Conservation (phyloP, 2,113 vertebrate species). For the Pholis gunnellus region DNA sequence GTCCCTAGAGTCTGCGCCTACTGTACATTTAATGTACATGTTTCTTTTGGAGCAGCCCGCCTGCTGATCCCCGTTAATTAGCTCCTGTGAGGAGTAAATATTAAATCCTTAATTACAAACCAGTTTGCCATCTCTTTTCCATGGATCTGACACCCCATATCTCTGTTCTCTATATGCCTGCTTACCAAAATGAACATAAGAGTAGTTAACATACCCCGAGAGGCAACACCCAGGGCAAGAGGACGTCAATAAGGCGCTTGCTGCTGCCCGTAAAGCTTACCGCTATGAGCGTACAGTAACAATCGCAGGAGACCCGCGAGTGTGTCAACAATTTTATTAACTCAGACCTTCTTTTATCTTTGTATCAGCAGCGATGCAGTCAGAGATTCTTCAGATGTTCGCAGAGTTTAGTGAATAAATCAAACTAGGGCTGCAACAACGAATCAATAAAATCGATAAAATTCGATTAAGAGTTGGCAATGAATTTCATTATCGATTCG, state of each 20-base stretch:
- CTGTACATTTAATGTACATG: not conserved
- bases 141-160: not conserved
- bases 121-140: not conserved
- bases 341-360: not conserved
- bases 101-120: not conserved
- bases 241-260: not conserved
- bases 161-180: not conserved
- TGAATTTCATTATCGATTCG: no score
- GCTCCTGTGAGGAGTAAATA: not conserved
- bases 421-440: no score
- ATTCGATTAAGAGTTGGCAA: no score
- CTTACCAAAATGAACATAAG: not conserved
- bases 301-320: not conserved
- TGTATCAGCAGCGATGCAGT: not conserved
- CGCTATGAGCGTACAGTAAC: not conserved
- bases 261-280: conserved; percentile 4
- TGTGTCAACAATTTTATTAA: not conserved
- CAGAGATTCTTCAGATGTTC: not conserved
- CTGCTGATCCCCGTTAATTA: not conserved
- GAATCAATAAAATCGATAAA: no score
- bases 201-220: not conserved
- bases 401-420: not conserved
- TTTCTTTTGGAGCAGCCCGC: conserved; percentile 1
- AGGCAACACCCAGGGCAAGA: not conserved
- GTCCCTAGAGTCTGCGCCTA: not conserved